These are phyloP conservation scores for Pangasius mekongensis DNA, from an alignment of 2,797 vertebrate genomes.

Conservation along the genomic window DNA sequence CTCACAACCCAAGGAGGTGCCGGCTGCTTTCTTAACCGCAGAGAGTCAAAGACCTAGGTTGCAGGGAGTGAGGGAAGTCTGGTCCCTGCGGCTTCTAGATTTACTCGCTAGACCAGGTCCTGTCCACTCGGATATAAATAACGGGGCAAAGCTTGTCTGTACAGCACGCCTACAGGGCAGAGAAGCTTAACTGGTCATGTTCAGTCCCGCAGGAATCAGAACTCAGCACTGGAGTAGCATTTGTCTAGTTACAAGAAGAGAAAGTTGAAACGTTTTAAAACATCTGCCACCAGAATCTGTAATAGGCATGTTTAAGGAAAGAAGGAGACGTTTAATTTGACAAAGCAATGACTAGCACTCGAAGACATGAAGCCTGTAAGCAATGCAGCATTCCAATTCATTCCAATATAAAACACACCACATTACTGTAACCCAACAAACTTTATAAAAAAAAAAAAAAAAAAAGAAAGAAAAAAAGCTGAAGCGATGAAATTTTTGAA, in stretches of 20 bases:
- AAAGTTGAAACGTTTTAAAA: neutral
- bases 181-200: conserved; percentile 51
- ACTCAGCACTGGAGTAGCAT: conserved; percentile 33
- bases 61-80: conserved; percentile 48
- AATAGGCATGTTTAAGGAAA: neutral
- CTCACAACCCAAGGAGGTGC: conserved; percentile 47
- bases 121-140: conserved; percentile 60
- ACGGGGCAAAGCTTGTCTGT: conserved; percentile 35
- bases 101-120: conserved; percentile 58
- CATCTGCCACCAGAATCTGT: neutral
- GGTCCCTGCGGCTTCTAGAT: conserved; percentile 55
- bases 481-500: conserved; percentile 59
- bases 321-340: conserved; percentile 2
- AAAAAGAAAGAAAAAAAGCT: conserved; percentile 45
- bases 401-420: conserved; percentile 7
- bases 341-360: conserved; percentile 1
- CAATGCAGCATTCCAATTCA: conserved; percentile 23
- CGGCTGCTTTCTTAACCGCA: conserved; percentile 45
- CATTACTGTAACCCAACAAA: conserved; percentile 1
- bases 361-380: conserved; percentile 10
- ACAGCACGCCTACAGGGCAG: conserved; percentile 49
- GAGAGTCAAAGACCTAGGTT: conserved; percentile 49
- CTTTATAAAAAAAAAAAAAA: neutral
- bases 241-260: neutral
- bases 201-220: conserved; percentile 24